These are phyloP conservation scores for Anoplophora glabripennis DNA, from an alignment of 1,140 invertebrate species.

Conservation along the genomic window DNA sequence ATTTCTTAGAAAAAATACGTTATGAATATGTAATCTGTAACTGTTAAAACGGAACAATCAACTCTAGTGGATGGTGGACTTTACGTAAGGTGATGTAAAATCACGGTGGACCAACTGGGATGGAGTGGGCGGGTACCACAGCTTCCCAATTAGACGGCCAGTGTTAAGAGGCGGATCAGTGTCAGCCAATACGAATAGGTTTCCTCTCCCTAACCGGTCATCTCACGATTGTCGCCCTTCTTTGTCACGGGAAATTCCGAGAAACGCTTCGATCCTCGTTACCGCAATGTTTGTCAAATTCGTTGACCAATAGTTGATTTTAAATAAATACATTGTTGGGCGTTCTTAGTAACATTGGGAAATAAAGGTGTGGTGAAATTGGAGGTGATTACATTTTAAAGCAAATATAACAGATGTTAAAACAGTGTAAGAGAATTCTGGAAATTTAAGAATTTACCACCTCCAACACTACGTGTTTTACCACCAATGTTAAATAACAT, in stretches of 20 bases:
- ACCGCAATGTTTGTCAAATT: constrained; percentile 7
- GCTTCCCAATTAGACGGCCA: constrained; percentile 28
- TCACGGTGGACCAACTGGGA: constrained; percentile 29
- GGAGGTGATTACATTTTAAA: too few species aligned
- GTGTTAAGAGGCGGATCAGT: constrained; percentile 27
- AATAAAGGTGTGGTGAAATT: neutral
- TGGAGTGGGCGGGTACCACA: constrained; percentile 21
- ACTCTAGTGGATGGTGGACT: neutral
- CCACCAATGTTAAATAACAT: too few species aligned
- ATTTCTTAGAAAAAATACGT: neutral
- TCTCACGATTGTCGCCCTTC: constrained; percentile 12
- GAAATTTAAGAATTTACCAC: too few species aligned
- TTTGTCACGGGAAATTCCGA: neutral
- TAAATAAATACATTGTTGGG: neutral
- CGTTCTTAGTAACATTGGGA: neutral
- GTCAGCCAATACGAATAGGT: too few species aligned
- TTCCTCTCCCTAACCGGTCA: constrained; percentile 19
- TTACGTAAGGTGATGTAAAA: neutral
- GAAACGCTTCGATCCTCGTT: neutral
- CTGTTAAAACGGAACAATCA: neutral
- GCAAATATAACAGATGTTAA: too few species aligned
- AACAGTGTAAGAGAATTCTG: too few species aligned
- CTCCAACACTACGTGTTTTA: too few species aligned
- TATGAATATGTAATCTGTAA: neutral
- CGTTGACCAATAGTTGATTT: constrained; percentile 8